Evolutionary conservation across 2,888 invertebrate genomes (phyloP).

Genomic region (Imbricaverruca yamaguchii): DNA sequence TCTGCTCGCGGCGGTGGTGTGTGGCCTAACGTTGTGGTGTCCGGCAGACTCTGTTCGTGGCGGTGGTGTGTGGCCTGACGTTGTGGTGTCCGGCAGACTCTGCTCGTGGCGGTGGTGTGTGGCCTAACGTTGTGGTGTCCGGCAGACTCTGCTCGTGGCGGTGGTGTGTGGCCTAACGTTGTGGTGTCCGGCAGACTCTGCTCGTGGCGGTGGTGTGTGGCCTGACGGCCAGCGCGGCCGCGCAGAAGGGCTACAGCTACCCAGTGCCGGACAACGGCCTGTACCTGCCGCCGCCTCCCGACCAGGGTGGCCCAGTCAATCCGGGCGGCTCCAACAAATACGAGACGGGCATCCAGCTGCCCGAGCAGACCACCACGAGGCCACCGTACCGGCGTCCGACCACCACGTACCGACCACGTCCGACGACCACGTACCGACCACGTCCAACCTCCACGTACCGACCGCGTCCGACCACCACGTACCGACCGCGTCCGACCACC

Average conservation of each 20-base stretch:
- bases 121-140: not conserved
- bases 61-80: not conserved
- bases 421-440: not conserved
- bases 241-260: not conserved
- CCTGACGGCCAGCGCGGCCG: not conserved
- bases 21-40: not conserved
- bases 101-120: not conserved
- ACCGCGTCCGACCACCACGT: not conserved
- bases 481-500: not conserved
- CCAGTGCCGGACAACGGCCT: constrained; percentile 8
- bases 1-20: not conserved
- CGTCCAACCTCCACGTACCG: not conserved
- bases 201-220: not conserved
- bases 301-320: not conserved
- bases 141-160: not conserved
- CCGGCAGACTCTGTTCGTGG: not conserved
- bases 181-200: not conserved
- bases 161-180: not conserved
- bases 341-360: not conserved
- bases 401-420: not conserved
- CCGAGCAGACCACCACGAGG: not conserved
- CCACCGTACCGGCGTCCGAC: not conserved
- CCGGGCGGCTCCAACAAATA: not conserved
- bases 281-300: constrained; percentile 14
- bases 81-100: not conserved